Base-by-base conservation (phyloP, 2,797 vertebrate species). In the Acanthiza pusilla region DNA sequence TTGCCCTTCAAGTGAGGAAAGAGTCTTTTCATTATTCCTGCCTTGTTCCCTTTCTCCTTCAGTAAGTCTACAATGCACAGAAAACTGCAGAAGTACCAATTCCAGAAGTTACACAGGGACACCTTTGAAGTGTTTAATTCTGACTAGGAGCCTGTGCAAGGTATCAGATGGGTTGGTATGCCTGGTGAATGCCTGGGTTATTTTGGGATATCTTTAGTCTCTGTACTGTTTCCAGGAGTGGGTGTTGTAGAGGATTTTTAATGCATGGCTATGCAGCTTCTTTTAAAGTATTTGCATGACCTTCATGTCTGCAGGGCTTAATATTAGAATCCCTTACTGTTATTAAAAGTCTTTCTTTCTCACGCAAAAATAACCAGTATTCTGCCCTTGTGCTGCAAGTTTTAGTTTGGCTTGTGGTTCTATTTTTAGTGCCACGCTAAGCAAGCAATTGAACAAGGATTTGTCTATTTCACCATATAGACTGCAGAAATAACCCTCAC, bases 181-280 rank as follows among this genome's bases (percentile, higher is more conserved):
- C 25, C 6, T 1, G 0, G 8, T 58, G 8, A 11, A 17, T 27
- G 8, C 16, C 29, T 5, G 1, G 7, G 17, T 45, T 38, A 22
- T 27, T 76, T 70, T 17, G 13, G 36, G 16, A 66, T 26, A 29
- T 21, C 21, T 53, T 85, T 50, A 63, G 19, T 61, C 10, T 45
- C 3, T 38, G 11, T 19, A 27, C 25, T 0, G 0, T 22, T 50
- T 65, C 62, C 40, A 65, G n/a, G 16, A 57, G 8, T 4, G 2
- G 32, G 12, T 32, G 5, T 22, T 66, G 19, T 36, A 45, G 26
- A 22, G 27, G 16, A 25, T 27, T 5, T 26, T 73, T 32, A 63
- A 15, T 22, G 5, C 8, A 27, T 8, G 6, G 15, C 25, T 54
- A 13, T 53, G 25, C 9, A 79, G 26, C 21, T 48, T 21, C 11